Conservation (phyloP, 2,113 vertebrate species). For the Daubentonia madagascariensis region DNA sequence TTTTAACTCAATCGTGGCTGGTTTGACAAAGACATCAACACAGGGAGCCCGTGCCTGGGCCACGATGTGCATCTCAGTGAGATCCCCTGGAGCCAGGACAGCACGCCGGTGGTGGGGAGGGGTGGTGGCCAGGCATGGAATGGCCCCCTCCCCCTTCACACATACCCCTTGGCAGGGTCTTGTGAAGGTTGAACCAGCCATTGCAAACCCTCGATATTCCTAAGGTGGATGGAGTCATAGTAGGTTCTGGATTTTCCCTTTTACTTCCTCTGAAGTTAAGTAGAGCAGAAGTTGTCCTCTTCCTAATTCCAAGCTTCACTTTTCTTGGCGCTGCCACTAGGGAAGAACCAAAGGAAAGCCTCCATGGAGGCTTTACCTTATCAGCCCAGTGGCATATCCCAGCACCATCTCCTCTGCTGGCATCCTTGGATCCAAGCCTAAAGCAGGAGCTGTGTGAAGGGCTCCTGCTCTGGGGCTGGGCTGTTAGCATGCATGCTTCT, state of each 20-base stretch:
- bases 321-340: background rate
- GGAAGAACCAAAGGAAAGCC: background rate
- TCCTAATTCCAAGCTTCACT: background rate
- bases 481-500: background rate
- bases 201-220: background rate
- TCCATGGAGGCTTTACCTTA: background rate
- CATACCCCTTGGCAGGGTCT: background rate
- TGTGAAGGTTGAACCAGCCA: background rate
- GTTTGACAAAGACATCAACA: background rate
- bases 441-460: too few relatives aligned
- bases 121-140: too few relatives aligned
- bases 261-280: background rate
- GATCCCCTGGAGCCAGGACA: background rate
- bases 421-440: background rate
- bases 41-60: background rate
- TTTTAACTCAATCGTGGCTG: constrained; percentile 50
- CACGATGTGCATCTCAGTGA: accelerated
- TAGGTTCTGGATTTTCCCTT: background rate
- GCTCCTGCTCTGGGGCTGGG: background rate
- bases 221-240: background rate
- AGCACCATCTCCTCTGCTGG: accelerated
- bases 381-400: too few relatives aligned
- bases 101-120: too few relatives aligned
- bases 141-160: background rate
- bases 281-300: background rate